Percentiles rank a stretch among this genome's conserved stretches.
phyloP scores from a whole-genome alignment of 2,113 vertebrate genomes.

The Tachycineta bicolor region DNA sequence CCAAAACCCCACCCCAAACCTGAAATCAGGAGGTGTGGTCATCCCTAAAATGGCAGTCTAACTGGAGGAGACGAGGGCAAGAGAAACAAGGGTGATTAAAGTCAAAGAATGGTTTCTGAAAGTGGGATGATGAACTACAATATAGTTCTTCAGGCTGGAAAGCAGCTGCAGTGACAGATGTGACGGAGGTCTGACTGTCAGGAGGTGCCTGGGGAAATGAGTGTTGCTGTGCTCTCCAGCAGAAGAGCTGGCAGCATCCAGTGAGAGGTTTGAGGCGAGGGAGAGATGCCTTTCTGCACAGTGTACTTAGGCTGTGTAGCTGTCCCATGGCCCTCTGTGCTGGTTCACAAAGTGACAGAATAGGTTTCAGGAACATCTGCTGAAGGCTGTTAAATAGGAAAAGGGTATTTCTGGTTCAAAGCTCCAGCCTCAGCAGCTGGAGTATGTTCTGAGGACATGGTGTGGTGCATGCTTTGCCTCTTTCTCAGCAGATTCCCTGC shows the following conservation, averaged over 20 bases:
- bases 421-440: background rate
- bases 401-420: background rate
- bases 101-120: background rate
- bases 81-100: background rate
- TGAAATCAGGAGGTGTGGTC: background rate
- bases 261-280: background rate
- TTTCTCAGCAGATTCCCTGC: background rate
- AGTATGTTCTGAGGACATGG: background rate
- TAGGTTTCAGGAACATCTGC: background rate
- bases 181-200: background rate
- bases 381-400: background rate
- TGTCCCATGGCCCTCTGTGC: rapidly evolving
- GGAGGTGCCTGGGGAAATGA: background rate
- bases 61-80: background rate
- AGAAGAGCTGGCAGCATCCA: background rate
- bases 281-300: background rate
- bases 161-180: background rate
- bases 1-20: background rate
- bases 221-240: background rate
- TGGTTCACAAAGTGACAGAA: background rate
- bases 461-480: background rate
- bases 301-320: background rate
- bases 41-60: background rate
- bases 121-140: rapidly evolving
- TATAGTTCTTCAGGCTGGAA: background rate